Base-by-base conservation (phyloP, 1,140 invertebrate species). In the Euura saliciscinereae region DNA sequence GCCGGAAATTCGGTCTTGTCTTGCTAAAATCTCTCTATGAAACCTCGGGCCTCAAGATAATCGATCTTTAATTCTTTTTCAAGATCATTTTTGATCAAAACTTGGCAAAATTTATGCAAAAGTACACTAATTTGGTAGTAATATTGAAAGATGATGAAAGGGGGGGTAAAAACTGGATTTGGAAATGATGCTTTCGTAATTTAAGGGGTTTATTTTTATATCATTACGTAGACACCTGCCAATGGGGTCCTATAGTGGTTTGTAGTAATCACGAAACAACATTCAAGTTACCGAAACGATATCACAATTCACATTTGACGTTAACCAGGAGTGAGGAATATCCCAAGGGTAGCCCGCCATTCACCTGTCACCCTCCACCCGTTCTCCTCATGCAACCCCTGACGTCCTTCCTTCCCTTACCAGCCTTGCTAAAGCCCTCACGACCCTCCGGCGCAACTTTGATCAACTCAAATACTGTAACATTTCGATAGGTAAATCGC, bases 331-430 rank as follows among this genome's bases (percentile, higher is more conserved):
- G 51, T 59, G 51, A 59, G 51, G 51, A 59, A 59, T 76, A 75
- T 75, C 71, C 73, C 70, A 44, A 73, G 71, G 70, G 73, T 78
- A 51, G 71, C 43, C 67, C 51, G 77, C 75, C 77, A 78, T 76
- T 78, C 77, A 74, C 67, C 64, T 72, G 77, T 78, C 77, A 78
- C 71, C 69, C 67, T 7, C 68, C 43, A 13, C 69, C 70, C 43
- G 28, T 44, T 4, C 43, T 28, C 66, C 28, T n/a, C 13, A 46
- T 11, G 4, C 66, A 67, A 42, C 66, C 66, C 51, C 51, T n/a
- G 51, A 59, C 51, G 51, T 11, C 6, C 51, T n/a, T 28, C 28
- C 28, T 28, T 28, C 28, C 28, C 28, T 28, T 28, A 28, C 28
- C 28, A 28, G 28, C 28, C 28, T 28, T 28, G 28, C 28, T 1